Conservation (phyloP, 2,888 invertebrate species). For the Carabus problematicus region DNA sequence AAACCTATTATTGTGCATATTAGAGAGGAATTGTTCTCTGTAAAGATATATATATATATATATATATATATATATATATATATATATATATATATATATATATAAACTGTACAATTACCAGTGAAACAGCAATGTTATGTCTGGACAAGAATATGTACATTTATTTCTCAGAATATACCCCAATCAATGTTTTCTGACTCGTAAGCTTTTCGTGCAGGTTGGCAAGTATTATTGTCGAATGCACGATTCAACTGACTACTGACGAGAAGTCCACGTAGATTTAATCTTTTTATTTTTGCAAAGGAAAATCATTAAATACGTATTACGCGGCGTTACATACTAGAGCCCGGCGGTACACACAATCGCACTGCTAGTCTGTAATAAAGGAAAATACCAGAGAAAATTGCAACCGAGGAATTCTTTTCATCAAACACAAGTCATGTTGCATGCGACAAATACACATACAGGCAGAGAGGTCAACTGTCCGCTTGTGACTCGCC, state of each 20-base stretch:
- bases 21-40: no score
- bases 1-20: no score
- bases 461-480: not conserved
- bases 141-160: no score
- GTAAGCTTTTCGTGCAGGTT: not conserved
- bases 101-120: no score
- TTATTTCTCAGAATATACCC: no score
- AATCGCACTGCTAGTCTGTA: slow-evolving; percentile 30
- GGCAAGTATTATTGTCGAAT: not conserved
- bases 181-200: no score
- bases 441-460: slow-evolving; percentile 17
- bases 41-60: no score
- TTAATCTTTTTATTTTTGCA: slow-evolving; percentile 29
- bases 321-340: slow-evolving; percentile 20
- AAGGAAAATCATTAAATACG: slow-evolving; percentile 37
- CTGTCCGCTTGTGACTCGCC: not conserved
- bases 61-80: no score
- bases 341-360: slow-evolving; percentile 19
- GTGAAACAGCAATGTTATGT: no score
- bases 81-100: no score
- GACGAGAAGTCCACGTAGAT: slow-evolving; percentile 32
- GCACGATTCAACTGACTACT: not conserved
- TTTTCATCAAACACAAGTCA: slow-evolving; percentile 36
- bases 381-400: slow-evolving; percentile 39
- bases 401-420: slow-evolving; percentile 39